phyloP scores from a whole-genome alignment of 2,888 invertebrate genomes.

The Timandra comae region DNA sequence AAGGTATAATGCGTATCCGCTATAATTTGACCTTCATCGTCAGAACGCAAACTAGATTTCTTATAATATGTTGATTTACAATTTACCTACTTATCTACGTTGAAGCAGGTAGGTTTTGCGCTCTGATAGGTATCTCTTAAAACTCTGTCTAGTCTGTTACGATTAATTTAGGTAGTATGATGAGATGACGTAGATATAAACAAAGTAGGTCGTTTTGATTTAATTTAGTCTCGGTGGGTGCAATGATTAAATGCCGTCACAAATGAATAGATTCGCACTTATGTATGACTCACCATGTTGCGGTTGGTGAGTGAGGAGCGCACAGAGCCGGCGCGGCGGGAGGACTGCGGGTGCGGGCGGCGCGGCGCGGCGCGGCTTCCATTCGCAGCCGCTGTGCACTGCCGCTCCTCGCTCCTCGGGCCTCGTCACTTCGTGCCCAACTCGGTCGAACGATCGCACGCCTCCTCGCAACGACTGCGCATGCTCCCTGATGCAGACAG shows the following conservation, averaged over 20 bases:
- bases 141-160: conserved; percentile 8
- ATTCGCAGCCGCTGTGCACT: conserved; percentile 48
- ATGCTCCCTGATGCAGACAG: conserved; percentile 70
- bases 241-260: conserved; percentile 46
- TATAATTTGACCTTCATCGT: conserved; percentile 36
- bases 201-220: conserved; percentile 31
- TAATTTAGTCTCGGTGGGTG: conserved; percentile 31
- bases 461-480: conserved; percentile 48
- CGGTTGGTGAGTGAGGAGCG: conserved; percentile 65
- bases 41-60: conserved; percentile 35
- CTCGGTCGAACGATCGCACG: conserved; percentile 43
- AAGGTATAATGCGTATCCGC: conserved; percentile 23
- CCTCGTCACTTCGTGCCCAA: conserved; percentile 55
- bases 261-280: conserved; percentile 67
- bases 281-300: conserved; percentile 74
- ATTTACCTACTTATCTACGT: conserved; percentile 30
- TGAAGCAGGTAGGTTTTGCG: conserved; percentile 24
- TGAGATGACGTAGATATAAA: conserved; percentile 20
- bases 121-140: conserved; percentile 10
- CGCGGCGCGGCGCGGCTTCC: conserved; percentile 49
- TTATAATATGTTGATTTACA: no score
- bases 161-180: conserved; percentile 16
- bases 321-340: conserved; percentile 67
- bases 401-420: conserved; percentile 30
- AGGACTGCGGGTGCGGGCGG: conserved; percentile 67